phyloP scores from a whole-genome alignment of 2,888 invertebrate species.

The Pardosa pseudoannulata region DNA sequence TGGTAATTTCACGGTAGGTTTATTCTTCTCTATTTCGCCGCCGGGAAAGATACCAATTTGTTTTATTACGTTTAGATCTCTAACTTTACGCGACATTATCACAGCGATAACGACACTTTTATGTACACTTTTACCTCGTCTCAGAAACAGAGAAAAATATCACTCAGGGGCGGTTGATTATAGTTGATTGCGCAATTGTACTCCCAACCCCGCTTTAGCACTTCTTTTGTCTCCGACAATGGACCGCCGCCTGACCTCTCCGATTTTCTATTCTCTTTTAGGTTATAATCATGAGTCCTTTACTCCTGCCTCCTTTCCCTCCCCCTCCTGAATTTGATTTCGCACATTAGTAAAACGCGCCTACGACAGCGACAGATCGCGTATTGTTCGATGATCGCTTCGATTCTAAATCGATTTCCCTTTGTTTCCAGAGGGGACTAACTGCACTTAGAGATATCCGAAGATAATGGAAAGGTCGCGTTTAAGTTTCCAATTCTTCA shows the following conservation, averaged over 20 bases:
- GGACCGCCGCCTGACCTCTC: no score
- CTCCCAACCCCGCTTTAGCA: neutral
- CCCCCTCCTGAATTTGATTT: neutral
- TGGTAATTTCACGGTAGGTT: no score
- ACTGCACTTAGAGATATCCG: neutral
- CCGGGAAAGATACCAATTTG: no score
- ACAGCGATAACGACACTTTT: no score
- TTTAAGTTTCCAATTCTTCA: no score
- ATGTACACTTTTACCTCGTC: no score
- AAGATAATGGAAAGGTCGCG: neutral
- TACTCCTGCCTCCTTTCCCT: no score
- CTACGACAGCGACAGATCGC: neutral
- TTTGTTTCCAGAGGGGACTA: neutral
- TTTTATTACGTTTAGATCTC: no score
- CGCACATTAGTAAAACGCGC: neutral
- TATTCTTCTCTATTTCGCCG: no score
- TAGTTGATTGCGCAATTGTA: neutral
- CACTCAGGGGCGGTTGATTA: neutral
- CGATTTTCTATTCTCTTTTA: neutral
- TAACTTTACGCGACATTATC: no score
- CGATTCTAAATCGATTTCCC: neutral
- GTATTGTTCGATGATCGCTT: neutral
- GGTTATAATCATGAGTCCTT: neutral
- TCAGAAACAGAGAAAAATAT: no score
- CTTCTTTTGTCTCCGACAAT: constrained; percentile 4